phyloP scores from a whole-genome alignment of 2,113 vertebrate genomes.

The Albula glossodonta region DNA sequence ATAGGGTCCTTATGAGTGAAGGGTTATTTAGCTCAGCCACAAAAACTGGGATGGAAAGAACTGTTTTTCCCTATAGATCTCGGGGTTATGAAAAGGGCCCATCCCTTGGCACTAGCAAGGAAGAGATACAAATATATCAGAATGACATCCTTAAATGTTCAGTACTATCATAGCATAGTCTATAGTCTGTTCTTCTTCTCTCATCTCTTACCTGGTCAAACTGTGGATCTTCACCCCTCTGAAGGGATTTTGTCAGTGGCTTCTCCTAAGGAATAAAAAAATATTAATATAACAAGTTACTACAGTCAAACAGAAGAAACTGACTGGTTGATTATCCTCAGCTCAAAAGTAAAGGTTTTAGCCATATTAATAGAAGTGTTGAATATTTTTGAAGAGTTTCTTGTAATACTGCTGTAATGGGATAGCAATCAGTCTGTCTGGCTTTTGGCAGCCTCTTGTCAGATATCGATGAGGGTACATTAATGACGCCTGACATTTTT shows the following conservation, averaged over 20 bases:
- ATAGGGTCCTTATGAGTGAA: background rate
- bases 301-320: background rate
- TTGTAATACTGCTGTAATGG: constrained; percentile 51
- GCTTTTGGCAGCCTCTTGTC: constrained; percentile 35
- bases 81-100: no score
- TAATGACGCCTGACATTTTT: constrained; percentile 52
- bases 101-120: no score
- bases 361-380: constrained; percentile 17
- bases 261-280: constrained; percentile 80
- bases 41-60: background rate
- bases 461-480: constrained; percentile 46
- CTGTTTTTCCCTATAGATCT: no score
- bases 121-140: background rate
- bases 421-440: constrained; percentile 51
- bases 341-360: background rate
- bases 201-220: constrained; percentile 91
- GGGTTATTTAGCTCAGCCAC: background rate
- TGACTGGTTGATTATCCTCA: background rate
- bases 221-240: constrained; percentile 93
- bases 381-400: constrained; percentile 43
- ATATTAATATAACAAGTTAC: background rate
- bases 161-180: no score
- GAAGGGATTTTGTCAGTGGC: constrained; percentile 92
- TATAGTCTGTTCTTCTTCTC: no score
- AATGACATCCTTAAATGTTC: background rate